Base-by-base conservation (phyloP, 2,113 vertebrate species). In the Limnothrissa miodon region DNA sequence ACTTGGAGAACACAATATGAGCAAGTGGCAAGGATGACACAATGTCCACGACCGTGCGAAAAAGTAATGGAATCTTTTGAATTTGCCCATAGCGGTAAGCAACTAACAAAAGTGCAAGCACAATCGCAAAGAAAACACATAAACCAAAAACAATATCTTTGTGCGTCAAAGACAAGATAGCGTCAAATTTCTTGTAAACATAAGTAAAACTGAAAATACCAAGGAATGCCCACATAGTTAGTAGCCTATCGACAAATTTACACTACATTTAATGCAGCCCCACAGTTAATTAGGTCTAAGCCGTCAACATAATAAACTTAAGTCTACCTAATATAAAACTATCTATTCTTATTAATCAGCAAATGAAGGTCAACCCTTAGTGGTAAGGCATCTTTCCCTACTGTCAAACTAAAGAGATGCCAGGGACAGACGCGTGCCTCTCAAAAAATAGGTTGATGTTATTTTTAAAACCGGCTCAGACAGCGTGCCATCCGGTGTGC, bases 381-480 rank as follows among this genome's bases (percentile, higher is more conserved):
- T 74, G 66, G 33, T 36, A 36, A 33, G 13, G 29, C 66, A 33
- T 74, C 66, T 17, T 74, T 33, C 11, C 25, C 59, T 11, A 10
- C 29, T 74, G 29, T 15, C 29, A 74, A 36, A 33, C 29, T 17
- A 39, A 13, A 36, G 10, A 36, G 33, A 17, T 29, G 4, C 25
- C 29, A 4, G 10, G 17, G 29, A 74, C 66, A 74, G 66, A 66
- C 66, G 66, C 66, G 10, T 39, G 66, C 5, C 66, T 33, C 25
- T 17, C 66, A 74, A 74, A 74, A 56, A 74, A 74, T 74, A 74
- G 66, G 66, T 74, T 74, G 66, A 74, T 74, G 29, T 74, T 74
- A 74, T 74, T 74, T 74, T 36, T 74, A 74, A 33, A 74, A 36
- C 66, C 66, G 66, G 66, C 29, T 74, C 66, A 74, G 66, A 74